Evolutionary conservation across 2,888 invertebrate genomes (phyloP).

Genomic region (Eristalinus aeneus): DNA sequence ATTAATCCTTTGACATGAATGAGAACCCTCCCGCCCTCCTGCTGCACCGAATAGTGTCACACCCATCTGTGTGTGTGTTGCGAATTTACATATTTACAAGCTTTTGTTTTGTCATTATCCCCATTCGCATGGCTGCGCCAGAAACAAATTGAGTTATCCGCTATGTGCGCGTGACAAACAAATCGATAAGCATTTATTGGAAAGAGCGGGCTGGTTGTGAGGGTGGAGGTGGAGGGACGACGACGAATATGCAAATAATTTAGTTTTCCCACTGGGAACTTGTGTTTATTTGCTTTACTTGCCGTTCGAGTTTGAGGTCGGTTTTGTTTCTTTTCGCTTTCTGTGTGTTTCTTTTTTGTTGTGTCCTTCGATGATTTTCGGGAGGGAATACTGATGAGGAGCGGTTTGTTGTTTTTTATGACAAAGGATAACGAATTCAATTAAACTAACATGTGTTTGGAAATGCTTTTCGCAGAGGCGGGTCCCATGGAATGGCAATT

Average conservation of each 20-base stretch:
- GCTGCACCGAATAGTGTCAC: background rate
- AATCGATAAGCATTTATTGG: conserved; percentile 18
- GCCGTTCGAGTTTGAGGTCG: background rate
- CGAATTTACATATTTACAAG: conserved; percentile 9
- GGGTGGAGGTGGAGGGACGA: too few relatives aligned
- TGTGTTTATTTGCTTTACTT: conserved; percentile 20
- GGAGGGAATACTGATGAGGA: conserved; percentile 33
- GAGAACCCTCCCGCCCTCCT: background rate
- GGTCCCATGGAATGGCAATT: background rate
- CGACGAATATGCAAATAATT: conserved; percentile 29
- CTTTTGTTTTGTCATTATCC: conserved; percentile 21
- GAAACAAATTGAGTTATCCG: conserved; percentile 40
- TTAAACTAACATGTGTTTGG: conserved; percentile 34
- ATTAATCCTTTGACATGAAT: conserved; percentile 1
- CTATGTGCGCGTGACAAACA: conserved; percentile 6
- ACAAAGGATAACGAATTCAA: conserved; percentile 37
- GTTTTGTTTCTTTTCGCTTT: background rate
- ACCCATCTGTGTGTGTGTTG: background rate
- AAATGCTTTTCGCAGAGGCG: background rate
- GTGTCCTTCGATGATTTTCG: background rate
- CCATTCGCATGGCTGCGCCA: conserved; percentile 2
- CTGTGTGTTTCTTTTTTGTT: background rate
- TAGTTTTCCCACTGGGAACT: conserved; percentile 19
- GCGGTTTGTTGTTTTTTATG: conserved; percentile 1
- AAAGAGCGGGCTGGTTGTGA: background rate